A percentile compares a stretch with the other conserved stretches of the same genome.
phyloP scores from a whole-genome alignment of 2,888 invertebrate species.

The Micropterix aruncella region DNA sequence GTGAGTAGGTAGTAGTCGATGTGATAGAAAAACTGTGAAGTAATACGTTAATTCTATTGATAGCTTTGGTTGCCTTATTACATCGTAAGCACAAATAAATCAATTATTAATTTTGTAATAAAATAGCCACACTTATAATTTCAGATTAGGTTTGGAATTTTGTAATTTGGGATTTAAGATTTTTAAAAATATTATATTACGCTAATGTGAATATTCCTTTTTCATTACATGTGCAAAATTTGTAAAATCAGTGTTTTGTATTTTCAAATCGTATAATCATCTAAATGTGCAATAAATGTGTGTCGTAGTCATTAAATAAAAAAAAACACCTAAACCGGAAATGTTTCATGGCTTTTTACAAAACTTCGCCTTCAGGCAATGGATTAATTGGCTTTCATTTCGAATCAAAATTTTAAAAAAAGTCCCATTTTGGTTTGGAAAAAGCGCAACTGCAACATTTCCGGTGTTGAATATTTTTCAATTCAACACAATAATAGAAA shows the following conservation, averaged over 20 bases:
- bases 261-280: conserved; percentile 41
- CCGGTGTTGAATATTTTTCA: not conserved
- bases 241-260: conserved; percentile 33
- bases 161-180: conserved; percentile 41
- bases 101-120: not conserved
- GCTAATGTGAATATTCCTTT: conserved; percentile 41
- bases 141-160: conserved; percentile 37
- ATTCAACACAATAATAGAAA: not conserved
- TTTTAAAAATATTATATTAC: conserved; percentile 16
- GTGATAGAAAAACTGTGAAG: too few relatives aligned
- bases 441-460: not conserved
- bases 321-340: not conserved
- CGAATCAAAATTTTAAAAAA: not conserved
- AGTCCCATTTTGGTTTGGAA: not conserved
- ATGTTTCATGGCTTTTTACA: not conserved
- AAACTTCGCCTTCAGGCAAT: too few relatives aligned
- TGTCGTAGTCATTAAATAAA: conserved; percentile 29
- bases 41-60: not conserved
- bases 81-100: conserved; percentile 7
- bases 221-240: conserved; percentile 40
- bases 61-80: conserved; percentile 10
- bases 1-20: too few relatives aligned
- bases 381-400: not conserved
- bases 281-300: conserved; percentile 46
- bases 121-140: conserved; percentile 29